A percentile compares a stretch with the other conserved stretches of the same genome.
Evolutionary conservation across 2,113 vertebrate species (phyloP).

Genomic region (Forbesichthys papilliferus): DNA sequence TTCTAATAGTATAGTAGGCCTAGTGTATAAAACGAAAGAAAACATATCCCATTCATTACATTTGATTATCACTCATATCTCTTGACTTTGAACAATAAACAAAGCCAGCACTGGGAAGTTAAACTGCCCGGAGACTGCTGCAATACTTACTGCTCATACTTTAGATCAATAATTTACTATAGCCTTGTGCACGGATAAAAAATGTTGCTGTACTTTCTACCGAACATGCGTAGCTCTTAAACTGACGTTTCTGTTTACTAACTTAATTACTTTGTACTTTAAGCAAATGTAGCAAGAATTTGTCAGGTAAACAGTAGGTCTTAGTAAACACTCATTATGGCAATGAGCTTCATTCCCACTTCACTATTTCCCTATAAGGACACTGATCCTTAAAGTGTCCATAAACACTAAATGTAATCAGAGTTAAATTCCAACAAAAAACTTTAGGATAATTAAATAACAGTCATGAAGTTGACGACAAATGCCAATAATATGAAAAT

Average conservation of each 20-base stretch:
- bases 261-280: slow-evolving; percentile 30
- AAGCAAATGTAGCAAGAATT: slow-evolving; percentile 63
- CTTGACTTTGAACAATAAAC: slow-evolving; percentile 37
- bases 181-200: slow-evolving; percentile 20
- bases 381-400: not conserved
- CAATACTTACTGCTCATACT: slow-evolving; percentile 1
- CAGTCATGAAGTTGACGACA: too few species aligned
- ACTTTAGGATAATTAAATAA: too few species aligned
- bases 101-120: slow-evolving; percentile 28
- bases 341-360: slow-evolving; percentile 6
- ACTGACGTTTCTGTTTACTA: slow-evolving; percentile 19
- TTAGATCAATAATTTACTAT: slow-evolving; percentile 36
- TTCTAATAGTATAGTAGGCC: too few species aligned
- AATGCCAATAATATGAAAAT: not conserved
- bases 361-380: not conserved
- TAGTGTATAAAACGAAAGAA: too few species aligned
- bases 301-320: slow-evolving; percentile 66
- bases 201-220: slow-evolving; percentile 3
- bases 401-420: too few species aligned
- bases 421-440: too few species aligned
- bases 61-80: slow-evolving; percentile 1
- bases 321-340: slow-evolving; percentile 10
- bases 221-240: not conserved
- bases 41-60: not conserved
- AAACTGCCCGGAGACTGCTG: slow-evolving; percentile 32